Base-by-base conservation (phyloP, 2,888 invertebrate species). In the Blera fallax region DNA sequence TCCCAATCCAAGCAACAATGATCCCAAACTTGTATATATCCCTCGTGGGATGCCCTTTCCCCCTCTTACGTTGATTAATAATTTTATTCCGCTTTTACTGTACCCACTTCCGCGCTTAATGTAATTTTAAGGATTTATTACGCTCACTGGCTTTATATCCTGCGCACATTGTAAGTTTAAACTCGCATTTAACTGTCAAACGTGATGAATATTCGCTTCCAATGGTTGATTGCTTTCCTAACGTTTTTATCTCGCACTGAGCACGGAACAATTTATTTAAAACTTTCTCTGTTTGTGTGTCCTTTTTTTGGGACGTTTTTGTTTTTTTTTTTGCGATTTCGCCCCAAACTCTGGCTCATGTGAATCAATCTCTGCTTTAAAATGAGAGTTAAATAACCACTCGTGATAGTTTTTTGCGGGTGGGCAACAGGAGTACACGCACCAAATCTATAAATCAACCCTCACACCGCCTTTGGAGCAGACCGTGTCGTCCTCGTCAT, bases 371-470 rank as follows among this genome's bases (percentile, higher is more conserved):
- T 74, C 69, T 74, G 56, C 70, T 56, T 58, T 58, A 27, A 58
- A 83, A 83, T 64, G 67, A 37, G 48, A 83, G 73, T 73, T 69
- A 73, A 73, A 78, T 64, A 83, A 78, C 79, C 73, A 69, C 64
- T 69, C 54, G n/a, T 48, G 54, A 73, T 83, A 62, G 73, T 73
- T 52, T 83, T 67, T 52, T 29, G 40, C 37, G 45, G 8, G 34
- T 8, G n/a, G 43, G 27, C 16, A 32, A 18, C 43, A 34, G 37
- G 58, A 24, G 32, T 69, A 40, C 64, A 84, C 83, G 84, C 80
- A 80, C 69, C 40, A 64, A 74, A 70, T 74, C 74, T 84, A 84
- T 84, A 84, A 84, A 84, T 84, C 80, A 84, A 74, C 27, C n/a
- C 69, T 21, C 79, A 64, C 43, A 67, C 73, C 67, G 69, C 8